These are phyloP conservation scores for Dendrocincla tyrannina DNA, from an alignment of 2,797 vertebrate species.

Conservation along the genomic window DNA sequence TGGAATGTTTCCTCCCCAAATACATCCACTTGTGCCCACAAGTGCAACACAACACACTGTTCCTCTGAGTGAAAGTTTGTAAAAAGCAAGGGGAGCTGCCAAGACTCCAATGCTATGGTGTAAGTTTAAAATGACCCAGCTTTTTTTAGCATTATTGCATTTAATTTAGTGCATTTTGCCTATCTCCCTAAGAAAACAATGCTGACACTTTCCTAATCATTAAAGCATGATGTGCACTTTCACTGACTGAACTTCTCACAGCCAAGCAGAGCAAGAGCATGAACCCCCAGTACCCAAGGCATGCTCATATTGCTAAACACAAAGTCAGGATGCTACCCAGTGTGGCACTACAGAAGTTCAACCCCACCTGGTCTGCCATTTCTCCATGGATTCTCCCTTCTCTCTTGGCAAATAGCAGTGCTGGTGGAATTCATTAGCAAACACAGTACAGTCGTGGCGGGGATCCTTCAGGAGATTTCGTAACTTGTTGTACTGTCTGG, in stretches of 20 bases:
- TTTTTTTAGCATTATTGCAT: background rate
- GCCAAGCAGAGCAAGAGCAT: background rate
- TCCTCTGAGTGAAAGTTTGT: background rate
- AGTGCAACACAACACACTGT: background rate
- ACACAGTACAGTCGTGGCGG: slow-evolving; percentile 87
- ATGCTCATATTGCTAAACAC: background rate
- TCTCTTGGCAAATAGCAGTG: slow-evolving; percentile 86
- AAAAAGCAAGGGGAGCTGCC: background rate
- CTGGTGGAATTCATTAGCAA: slow-evolving; percentile 93
- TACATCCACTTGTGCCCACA: background rate
- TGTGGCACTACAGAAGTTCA: background rate
- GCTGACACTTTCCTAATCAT: background rate
- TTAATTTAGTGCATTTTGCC: background rate
- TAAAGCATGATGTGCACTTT: background rate
- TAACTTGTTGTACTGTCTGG: slow-evolving; percentile 89
- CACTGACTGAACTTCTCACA: background rate
- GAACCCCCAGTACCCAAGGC: background rate
- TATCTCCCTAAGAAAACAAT: background rate
- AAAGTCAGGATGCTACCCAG: background rate
- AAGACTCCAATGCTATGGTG: rapidly evolving
- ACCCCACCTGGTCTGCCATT: slow-evolving; percentile 91
- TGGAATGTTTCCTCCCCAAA: background rate
- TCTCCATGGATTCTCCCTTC: slow-evolving; percentile 86
- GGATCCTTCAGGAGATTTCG: slow-evolving; percentile 87
- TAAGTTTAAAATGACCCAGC: background rate